A percentile compares a stretch with the other conserved stretches of the same genome.
These are phyloP conservation scores for Lamellibrachia satsuma DNA, from an alignment of 2,888 invertebrate species.

Conservation along the genomic window DNA sequence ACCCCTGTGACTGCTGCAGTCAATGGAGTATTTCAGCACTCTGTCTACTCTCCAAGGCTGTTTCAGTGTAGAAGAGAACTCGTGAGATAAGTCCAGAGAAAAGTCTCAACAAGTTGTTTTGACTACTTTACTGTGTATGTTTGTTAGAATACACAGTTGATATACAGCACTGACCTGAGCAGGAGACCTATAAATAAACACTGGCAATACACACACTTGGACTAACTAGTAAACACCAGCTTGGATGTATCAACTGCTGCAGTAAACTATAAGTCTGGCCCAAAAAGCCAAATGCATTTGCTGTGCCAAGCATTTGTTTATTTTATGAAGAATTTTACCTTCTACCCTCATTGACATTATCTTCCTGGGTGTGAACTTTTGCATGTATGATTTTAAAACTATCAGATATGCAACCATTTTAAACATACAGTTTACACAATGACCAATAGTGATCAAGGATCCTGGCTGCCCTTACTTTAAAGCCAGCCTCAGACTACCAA, in stretches of 20 bases:
- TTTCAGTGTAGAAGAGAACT: neutral
- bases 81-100: neutral
- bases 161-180: neutral
- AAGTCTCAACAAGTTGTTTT: neutral
- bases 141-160: neutral
- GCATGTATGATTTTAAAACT: neutral
- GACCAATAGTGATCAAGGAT: neutral
- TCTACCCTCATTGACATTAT: neutral
- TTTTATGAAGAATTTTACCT: neutral
- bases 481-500: neutral
- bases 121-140: neutral
- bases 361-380: no score
- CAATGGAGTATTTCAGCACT: neutral
- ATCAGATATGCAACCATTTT: neutral
- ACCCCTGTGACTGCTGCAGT: neutral
- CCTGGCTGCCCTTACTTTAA: neutral
- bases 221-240: neutral
- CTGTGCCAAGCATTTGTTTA: neutral
- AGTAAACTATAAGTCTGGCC: neutral
- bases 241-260: neutral
- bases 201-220: conserved; percentile 3
- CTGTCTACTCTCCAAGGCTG: neutral
- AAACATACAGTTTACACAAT: neutral
- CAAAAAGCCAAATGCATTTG: neutral
- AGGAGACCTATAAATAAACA: neutral